Conservation (phyloP, 2,888 invertebrate species). For the Parapristionchus giblindavisi region DNA sequence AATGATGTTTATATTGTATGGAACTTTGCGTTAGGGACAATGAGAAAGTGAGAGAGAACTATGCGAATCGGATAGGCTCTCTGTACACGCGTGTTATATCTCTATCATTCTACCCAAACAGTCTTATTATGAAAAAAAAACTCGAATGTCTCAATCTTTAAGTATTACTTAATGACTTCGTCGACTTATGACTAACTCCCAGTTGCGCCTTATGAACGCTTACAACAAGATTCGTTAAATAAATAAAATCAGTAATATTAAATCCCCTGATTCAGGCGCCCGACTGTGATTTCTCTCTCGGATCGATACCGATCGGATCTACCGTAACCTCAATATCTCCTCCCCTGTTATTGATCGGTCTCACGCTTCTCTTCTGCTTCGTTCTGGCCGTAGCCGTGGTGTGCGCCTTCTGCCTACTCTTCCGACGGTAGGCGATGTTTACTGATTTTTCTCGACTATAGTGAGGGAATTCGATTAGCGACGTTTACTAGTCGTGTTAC, state of each 20-base stretch:
- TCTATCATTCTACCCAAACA: no score
- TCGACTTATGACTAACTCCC: no score
- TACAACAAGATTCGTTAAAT: no score
- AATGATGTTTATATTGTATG: no score
- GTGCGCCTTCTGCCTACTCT: slow-evolving; percentile 33
- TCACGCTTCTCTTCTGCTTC: not conserved
- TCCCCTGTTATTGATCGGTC: not conserved
- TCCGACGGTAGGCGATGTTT: slow-evolving; percentile 12
- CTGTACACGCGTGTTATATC: no score
- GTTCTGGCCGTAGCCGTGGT: slow-evolving; percentile 26
- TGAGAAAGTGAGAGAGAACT: no score
- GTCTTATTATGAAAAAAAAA: not conserved
- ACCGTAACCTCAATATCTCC: not conserved
- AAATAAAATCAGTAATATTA: not conserved
- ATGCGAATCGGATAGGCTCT: no score
- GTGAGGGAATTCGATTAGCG: not conserved
- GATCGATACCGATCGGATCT: not conserved
- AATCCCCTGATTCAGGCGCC: slow-evolving; percentile 20
- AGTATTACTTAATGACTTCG: no score
- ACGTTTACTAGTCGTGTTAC: not conserved
- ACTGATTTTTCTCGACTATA: not conserved
- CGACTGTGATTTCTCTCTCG: slow-evolving; percentile 20
- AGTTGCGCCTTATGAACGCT: no score
- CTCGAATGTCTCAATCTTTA: no score
- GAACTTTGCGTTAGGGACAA: no score